Conservation (phyloP, 2,797 vertebrate species). For the Danio tinwini region DNA sequence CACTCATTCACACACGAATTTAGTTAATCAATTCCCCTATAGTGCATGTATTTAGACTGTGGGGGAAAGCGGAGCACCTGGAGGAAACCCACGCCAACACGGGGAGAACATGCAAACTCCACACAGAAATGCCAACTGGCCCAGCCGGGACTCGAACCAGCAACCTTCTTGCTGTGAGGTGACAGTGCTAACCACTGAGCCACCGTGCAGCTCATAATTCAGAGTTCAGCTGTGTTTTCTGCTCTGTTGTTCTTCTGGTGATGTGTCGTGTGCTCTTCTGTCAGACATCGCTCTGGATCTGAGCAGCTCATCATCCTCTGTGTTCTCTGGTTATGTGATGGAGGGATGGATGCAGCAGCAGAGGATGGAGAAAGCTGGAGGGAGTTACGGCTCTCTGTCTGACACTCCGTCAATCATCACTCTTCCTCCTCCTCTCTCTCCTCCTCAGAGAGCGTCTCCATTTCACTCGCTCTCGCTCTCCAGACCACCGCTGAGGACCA, state of each 20-base stretch:
- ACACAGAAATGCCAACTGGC: too few relatives aligned
- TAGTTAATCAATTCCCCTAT: too few relatives aligned
- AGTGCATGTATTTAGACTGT: too few relatives aligned
- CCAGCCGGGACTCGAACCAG: too few relatives aligned
- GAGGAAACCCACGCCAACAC: too few relatives aligned
- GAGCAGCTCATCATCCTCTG: conserved; percentile 67
- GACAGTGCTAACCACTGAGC: too few relatives aligned
- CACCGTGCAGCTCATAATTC: neutral
- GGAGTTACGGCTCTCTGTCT: conserved; percentile 79
- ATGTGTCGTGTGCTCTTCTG: neutral
- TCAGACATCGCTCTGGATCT: conserved; percentile 72
- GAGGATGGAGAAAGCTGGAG: conserved; percentile 57
- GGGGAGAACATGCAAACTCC: too few relatives aligned
- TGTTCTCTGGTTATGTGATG: conserved; percentile 63
- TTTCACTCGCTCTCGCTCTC: conserved; percentile 79
- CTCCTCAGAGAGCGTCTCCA: conserved; percentile 75
- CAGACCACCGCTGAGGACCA: conserved; percentile 74
- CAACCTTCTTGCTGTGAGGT: too few relatives aligned
- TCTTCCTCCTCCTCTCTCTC: conserved; percentile 81
- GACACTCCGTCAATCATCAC: conserved; percentile 85
- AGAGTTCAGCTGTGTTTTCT: neutral
- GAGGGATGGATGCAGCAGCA: conserved; percentile 56
- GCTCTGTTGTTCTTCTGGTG: neutral
- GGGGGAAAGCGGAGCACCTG: too few relatives aligned
- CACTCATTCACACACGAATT: too few relatives aligned